Percentiles rank a stretch among this genome's conserved stretches.
Conservation (phyloP, 2,797 vertebrate genomes). For the Acanthurus tractus region DNA sequence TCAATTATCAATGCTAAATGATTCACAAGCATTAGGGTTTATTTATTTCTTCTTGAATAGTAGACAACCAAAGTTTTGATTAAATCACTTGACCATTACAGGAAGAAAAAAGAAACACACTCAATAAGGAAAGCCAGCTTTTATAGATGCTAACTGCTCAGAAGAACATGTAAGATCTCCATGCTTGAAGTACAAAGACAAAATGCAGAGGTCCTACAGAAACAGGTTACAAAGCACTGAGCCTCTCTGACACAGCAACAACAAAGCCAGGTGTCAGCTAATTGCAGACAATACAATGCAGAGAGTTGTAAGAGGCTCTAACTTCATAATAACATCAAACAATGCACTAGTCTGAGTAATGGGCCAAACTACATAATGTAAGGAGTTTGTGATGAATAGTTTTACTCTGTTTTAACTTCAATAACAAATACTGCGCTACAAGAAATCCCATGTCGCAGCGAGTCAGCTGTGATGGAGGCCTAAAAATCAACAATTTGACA, state of each 20-base stretch:
- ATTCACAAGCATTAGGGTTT: neutral
- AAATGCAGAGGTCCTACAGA: slow-evolving; percentile 27
- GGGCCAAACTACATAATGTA: neutral
- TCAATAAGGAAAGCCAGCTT: slow-evolving; percentile 25
- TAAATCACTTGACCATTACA: slow-evolving; percentile 13
- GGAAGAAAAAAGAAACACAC: slow-evolving; percentile 12
- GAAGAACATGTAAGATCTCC: slow-evolving; percentile 32
- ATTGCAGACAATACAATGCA: slow-evolving; percentile 13
- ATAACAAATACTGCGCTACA: neutral
- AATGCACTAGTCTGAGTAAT: neutral
- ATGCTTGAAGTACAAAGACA: slow-evolving; percentile 37
- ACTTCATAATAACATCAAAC: slow-evolving; percentile 21
- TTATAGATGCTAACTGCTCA: slow-evolving; percentile 14
- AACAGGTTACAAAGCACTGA: slow-evolving; percentile 23
- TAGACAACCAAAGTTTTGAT: slow-evolving; percentile 9
- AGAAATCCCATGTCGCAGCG: neutral
- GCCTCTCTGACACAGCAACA: slow-evolving; percentile 28
- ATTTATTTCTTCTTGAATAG: slow-evolving; percentile 9
- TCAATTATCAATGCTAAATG: neutral
- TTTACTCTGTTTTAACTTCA: slow-evolving; percentile 5
- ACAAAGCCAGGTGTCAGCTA: slow-evolving; percentile 40
- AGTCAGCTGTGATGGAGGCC: neutral
- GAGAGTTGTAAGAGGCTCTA: neutral
- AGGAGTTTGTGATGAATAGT: slow-evolving; percentile 1
- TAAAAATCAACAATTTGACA: neutral